Percentiles rank a stretch among this genome's conserved stretches.
Conservation (phyloP, 2,797 vertebrate genomes). For the Sebastes steindachneri region DNA sequence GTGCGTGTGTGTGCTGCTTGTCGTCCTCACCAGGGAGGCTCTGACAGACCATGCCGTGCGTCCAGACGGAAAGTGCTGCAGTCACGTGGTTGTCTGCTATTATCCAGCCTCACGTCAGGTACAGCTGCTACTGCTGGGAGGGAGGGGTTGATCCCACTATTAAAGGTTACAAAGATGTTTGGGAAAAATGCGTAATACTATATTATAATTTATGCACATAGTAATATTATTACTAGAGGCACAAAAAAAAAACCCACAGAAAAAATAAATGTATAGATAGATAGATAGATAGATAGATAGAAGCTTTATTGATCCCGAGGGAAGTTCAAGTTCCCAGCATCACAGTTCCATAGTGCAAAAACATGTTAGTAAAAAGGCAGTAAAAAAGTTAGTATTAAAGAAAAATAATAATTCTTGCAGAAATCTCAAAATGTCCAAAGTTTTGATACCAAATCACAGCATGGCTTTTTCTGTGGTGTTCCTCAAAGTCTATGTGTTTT, state of each 20-base stretch:
- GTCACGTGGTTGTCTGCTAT: constrained; percentile 82
- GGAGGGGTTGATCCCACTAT: neutral
- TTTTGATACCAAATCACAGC: no score
- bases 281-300: no score
- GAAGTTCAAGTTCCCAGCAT: no score
- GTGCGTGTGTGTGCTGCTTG: constrained; percentile 21
- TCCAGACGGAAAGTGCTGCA: constrained; percentile 70
- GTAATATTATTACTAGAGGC: neutral
- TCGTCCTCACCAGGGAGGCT: constrained; percentile 56
- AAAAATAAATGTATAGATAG: neutral
- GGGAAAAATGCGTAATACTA: neutral
- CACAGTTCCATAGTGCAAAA: no score
- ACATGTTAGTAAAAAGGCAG: no score
- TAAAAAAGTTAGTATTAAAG: no score
- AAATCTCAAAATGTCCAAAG: no score
- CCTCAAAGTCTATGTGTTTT: no score
- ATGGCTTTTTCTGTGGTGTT: no score
- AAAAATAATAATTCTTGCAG: no score
- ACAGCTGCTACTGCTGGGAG: constrained; percentile 37
- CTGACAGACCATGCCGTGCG: constrained; percentile 56
- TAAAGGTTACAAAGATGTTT: neutral
- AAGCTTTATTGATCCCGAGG: no score
- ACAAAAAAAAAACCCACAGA: no score
- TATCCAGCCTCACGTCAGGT: constrained; percentile 63
- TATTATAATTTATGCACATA: neutral